Base-by-base conservation (phyloP, 2,113 vertebrate species). In the Eleginops maclovinus region DNA sequence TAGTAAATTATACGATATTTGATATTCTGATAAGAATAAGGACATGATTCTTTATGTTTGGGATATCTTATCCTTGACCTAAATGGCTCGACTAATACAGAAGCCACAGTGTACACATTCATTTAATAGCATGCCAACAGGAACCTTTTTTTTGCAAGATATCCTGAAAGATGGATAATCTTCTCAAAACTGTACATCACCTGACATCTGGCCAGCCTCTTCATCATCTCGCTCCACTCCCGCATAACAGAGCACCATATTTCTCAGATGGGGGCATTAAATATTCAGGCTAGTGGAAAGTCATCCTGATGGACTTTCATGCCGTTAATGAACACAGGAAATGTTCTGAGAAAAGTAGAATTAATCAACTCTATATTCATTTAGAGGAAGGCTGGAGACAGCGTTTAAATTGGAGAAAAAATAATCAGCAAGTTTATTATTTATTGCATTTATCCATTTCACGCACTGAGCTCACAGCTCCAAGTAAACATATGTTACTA, bases 311-410 rank as follows among this genome's bases (percentile, higher is more conserved):
- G 64, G 60, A 84, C 55, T 44, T 75, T 47, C 70, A 75, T 65
- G 56, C 56, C n/a, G 62, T 59, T 84, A 82, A 84, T 84, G 62
- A 86, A 85, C 77, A 55, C 61, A 72, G 70, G 69, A 83, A 86
- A 81, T 81, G 43, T 73, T 81, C 53, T 65, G 62, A 86, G 31
- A 84, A 82, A 83, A 65, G 24, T 31, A 43, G 64, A 75, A 70
- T 77, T 53, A 73, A 83, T 83, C 55, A 83, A 59, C 49, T 55
- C 44, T 53, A 31, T 44, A 75, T 71, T 67, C 15, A 80, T 72
- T 62, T 72, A 44, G 50, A 58, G 21, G 43, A 58, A 31, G 28
- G 28, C 43, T 54, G 41, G 54, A 73, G 31, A 70, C 61, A 21
- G 16, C 3, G 17, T 80, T 64, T 50, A 41, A 73, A 75, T 70